These are phyloP conservation scores for Lineus longissimus DNA, from an alignment of 1,140 invertebrate genomes.

Conservation along the genomic window DNA sequence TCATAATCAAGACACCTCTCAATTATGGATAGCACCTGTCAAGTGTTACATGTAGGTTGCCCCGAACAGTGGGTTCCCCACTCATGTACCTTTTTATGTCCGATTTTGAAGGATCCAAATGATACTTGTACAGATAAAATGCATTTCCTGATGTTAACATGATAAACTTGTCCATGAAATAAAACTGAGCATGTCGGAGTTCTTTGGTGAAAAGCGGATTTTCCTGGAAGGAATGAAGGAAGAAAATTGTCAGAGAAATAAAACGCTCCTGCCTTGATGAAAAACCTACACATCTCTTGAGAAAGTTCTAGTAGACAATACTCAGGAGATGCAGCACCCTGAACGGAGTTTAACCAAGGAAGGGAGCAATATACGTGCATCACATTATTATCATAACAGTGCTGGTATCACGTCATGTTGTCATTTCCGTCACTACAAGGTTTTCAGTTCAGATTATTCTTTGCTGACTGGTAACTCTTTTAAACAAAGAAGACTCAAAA, in stretches of 20 bases:
- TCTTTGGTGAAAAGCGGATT: conserved; percentile 37
- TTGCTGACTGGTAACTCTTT: no score
- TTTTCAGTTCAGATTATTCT: no score
- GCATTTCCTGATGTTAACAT: conserved; percentile 41
- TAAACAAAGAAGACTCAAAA: no score
- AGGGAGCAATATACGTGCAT: no score
- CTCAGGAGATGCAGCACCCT: neutral
- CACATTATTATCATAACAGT: no score
- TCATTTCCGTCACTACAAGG: no score
- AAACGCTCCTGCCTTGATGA: neutral
- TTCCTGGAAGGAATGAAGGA: conserved; percentile 21
- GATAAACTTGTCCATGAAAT: conserved; percentile 55
- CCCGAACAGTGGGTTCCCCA: neutral
- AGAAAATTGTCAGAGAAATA: neutral
- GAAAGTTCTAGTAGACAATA: neutral
- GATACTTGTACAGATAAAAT: conserved; percentile 52
- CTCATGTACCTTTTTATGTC: conserved; percentile 48
- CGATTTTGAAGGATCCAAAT: conserved; percentile 42
- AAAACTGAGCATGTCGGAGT: conserved; percentile 50
- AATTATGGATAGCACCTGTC: no score
- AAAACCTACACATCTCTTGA: neutral
- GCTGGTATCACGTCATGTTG: no score
- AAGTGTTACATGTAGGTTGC: no score
- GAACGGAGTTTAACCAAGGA: no score
- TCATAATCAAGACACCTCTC: no score